Evolutionary conservation across 2,797 vertebrate species (phyloP), one percentile per base, ranked within the genome.

Genomic region (Artibeus jamaicensis): DNA sequence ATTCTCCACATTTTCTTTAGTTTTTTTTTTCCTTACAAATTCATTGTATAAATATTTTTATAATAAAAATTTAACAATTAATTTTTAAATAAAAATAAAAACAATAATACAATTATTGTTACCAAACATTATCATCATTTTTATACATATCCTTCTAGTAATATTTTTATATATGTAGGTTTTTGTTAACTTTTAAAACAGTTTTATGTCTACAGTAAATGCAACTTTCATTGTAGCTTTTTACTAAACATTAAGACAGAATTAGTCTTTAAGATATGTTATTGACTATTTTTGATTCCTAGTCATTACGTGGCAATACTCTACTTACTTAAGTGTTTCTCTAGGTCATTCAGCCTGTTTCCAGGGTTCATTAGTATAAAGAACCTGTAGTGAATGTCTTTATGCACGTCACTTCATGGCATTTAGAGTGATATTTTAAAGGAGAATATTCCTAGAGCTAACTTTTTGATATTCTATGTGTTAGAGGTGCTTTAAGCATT

Each of bases 131-230:
- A 34, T 86, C 32, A 78, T 91, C 15, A 85, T 68, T 89, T 74
- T 32, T 77, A 37, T 19, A 34, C 73, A 19, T 83, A 67, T 50
- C 4, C 22, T 85, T 77, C n/a, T 67, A 67, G 37, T 70, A 9
- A 83, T 76, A 88, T 88, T 93, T 91, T 88, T 90, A 48, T 71
- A 22, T 44, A 26, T 21, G 1, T 71, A 32, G 3, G 9, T 18
- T 94, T 85, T 95, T 76, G 42, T 68, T 94, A 55, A 29, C 53
- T 92, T 92, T 94, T 48, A 24, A 93, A 87, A 65, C 8, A 88
- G 50, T 55, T 62, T 62, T 53, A 68, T 57, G 12, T 53, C 15
- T 77, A 34, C 0, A 57, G 37, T 37, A 92, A 70, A 70, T 92
- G n/a, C 15, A 90, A 6, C 70, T 88, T 76, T 84, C 22, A 57